phyloP scores from a whole-genome alignment of 1,140 invertebrate species.

The Zaprionus davidi region DNA sequence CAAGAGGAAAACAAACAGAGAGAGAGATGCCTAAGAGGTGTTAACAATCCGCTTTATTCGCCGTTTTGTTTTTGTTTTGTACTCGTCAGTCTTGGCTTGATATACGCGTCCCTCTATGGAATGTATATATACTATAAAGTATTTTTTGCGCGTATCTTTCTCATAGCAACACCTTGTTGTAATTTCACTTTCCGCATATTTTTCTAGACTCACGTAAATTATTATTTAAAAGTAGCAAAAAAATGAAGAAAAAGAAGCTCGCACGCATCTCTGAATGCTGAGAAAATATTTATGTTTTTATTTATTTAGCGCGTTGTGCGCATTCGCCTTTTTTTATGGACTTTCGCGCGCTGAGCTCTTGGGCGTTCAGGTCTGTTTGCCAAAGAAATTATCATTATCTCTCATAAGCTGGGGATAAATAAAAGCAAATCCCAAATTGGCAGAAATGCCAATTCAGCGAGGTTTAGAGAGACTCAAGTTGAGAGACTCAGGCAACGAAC shows the following conservation, averaged over 20 bases:
- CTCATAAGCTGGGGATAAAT: conserved; percentile 50
- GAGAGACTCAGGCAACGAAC: conserved; percentile 22
- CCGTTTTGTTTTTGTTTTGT: conserved; percentile 4
- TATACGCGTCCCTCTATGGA: neutral
- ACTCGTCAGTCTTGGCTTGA: conserved; percentile 10
- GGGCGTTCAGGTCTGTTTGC: conserved; percentile 77
- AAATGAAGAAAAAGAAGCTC: conserved; percentile 38
- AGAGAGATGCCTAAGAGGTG: conserved; percentile 57
- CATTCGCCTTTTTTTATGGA: conserved; percentile 55
- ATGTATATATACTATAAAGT: neutral
- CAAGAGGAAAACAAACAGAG: conserved; percentile 14
- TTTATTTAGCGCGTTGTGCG: conserved; percentile 30
- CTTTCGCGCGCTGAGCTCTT: conserved; percentile 57
- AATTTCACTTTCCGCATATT: conserved; percentile 79
- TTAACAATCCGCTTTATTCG: conserved; percentile 42
- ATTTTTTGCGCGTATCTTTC: conserved; percentile 20
- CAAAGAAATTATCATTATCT: conserved; percentile 63
- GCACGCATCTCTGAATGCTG: conserved; percentile 64
- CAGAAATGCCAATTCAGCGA: conserved; percentile 32
- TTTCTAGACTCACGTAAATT: conserved; percentile 66
- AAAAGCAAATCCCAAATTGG: conserved; percentile 45
- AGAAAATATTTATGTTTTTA: conserved; percentile 72
- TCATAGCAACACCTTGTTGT: conserved; percentile 44
- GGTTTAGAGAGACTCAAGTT: no score
- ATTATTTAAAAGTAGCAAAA: conserved; percentile 53